Evolutionary conservation across 2,113 vertebrate genomes (phyloP).

Genomic region (Arenaria interpres): DNA sequence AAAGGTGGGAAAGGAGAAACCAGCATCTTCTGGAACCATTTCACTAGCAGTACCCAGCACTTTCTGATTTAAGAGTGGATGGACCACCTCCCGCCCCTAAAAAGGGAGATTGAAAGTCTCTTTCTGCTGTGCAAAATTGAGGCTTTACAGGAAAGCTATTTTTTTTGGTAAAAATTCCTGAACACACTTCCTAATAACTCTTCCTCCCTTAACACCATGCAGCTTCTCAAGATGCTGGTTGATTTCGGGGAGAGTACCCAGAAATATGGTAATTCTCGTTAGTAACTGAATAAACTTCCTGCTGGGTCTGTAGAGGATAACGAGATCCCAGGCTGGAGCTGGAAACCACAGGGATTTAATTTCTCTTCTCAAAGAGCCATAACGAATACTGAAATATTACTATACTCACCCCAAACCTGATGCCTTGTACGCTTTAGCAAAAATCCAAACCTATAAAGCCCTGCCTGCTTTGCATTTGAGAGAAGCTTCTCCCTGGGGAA

Average conservation of each 20-base stretch:
- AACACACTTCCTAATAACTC: background rate
- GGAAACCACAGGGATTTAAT: background rate
- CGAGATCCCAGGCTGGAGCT: background rate
- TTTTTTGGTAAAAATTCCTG: background rate
- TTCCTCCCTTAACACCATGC: background rate
- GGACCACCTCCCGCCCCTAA: background rate
- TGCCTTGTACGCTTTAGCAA: background rate
- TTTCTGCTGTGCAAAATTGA: background rate
- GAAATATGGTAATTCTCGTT: background rate
- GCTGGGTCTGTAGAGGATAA: background rate
- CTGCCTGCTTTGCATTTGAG: background rate
- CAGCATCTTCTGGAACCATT: background rate
- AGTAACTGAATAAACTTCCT: background rate
- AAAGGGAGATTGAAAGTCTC: background rate
- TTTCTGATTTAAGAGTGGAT: background rate
- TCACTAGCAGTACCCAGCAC: background rate
- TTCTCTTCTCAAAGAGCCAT: background rate
- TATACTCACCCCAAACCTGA: background rate
- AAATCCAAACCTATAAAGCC: background rate
- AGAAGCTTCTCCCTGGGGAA: background rate
- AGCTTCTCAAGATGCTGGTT: background rate
- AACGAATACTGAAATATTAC: background rate
- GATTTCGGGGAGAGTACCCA: background rate
- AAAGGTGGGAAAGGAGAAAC: background rate
- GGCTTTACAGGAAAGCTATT: background rate